phyloP scores from a whole-genome alignment of 2,113 vertebrate genomes.

The Rattus norvegicus region GRCr8 NC_086021.1:124269001-124269500 shows the following conservation, averaged over 20 bases:
- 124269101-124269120: background rate
- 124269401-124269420: background rate
- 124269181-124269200: background rate
- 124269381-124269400: background rate
- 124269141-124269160: background rate
- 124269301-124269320: constrained; percentile 16
- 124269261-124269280: no score
- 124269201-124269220: no score
- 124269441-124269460: background rate
- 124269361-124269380: background rate
- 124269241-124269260: no score
- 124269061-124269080: background rate
- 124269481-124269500: no score
- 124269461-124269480: background rate
- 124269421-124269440: background rate
- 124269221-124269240: no score
- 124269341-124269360: background rate
- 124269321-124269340: background rate
- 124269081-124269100: background rate
- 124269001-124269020: background rate
- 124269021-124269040: background rate
- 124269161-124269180: constrained; percentile 1
- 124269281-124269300: no score
- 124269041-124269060: background rate
- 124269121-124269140: background rate